These are phyloP conservation scores for Trichacis sp. DNA, from an alignment of 2,888 invertebrate genomes.

Conservation along the genomic window DNA sequence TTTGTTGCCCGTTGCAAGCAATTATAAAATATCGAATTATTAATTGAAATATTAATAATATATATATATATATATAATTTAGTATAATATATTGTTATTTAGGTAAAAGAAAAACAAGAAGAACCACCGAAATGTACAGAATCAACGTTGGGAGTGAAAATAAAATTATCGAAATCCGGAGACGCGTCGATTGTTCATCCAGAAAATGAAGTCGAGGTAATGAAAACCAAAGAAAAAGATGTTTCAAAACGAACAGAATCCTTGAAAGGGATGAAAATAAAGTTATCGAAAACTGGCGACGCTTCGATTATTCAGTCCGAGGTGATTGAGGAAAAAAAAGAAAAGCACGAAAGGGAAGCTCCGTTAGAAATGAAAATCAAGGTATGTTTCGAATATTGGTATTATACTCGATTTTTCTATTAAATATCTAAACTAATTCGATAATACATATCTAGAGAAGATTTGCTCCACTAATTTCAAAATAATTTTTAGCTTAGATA, in stretches of 20 bases:
- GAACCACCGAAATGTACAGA: conserved; percentile 44
- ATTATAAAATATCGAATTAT: too few relatives aligned
- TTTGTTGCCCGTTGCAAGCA: too few relatives aligned
- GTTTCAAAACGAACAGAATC: conserved; percentile 51
- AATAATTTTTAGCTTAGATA: too few relatives aligned
- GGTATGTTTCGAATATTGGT: too few relatives aligned
- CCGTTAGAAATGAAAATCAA: conserved; percentile 62
- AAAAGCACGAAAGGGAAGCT: conserved; percentile 47
- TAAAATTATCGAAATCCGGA: conserved; percentile 56
- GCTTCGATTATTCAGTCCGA: conserved; percentile 40
- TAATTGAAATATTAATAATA: too few relatives aligned
- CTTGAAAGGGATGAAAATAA: conserved; percentile 62
- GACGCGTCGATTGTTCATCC: conserved; percentile 53
- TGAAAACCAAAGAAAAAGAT: conserved; percentile 46
- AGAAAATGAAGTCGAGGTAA: conserved; percentile 36
- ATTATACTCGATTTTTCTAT: too few relatives aligned
- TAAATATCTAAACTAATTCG: too few relatives aligned
- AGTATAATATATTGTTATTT: neutral
- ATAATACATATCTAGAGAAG: too few relatives aligned
- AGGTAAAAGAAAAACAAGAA: conserved; percentile 4
- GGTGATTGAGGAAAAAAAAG: conserved; percentile 15
- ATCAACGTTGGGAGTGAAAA: conserved; percentile 61
- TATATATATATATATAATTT: too few relatives aligned
- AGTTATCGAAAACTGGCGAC: conserved; percentile 57
- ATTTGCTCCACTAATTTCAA: too few relatives aligned